Base-by-base conservation (phyloP, 2,888 invertebrate genomes). In the Spisula solida region DNA sequence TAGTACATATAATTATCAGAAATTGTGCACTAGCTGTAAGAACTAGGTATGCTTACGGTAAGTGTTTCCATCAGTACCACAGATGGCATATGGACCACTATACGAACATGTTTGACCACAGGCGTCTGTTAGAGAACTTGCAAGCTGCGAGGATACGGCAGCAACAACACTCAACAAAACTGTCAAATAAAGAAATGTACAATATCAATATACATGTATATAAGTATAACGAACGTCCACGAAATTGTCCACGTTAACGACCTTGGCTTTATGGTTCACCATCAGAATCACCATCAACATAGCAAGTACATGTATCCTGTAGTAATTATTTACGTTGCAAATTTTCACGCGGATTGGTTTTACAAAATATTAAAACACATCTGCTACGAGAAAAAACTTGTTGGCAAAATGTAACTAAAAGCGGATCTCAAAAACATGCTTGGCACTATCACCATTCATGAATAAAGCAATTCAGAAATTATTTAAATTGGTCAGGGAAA, bases 31-130 rank as follows among this genome's bases (percentile, higher is more conserved):
- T n/a, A n/a, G n/a, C n/a, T n/a, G n/a, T n/a, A n/a, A n/a, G n/a
- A n/a, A n/a, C 41, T 5, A 41, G 2, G 41, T 51, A 31, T 55
- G 41, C 85, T 60, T 79, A 85, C 85, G 41, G 34, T 85, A 85
- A 18, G 85, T 85, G 47, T 80, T 80, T 60, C 80, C 85, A 25
- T 85, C 85, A 25, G 80, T 85, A 16, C 85, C 85, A 41, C 85
- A 85, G 31, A 85, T 80, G 2, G 41, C 47, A 34, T 34, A 18
- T 8, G 29, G 18, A 8, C 34, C 81, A 34, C 60, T 60, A 4
- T 56, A 81, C 16, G 55, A 31, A 18, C 81, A 81, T 10, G 56
- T 14, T 6, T 2, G 18, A 34, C 34, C 25, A 56, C 81, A 81
- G 31, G 12, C 20, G 31, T 81, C 60, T 18, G 51, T 81, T 12